Evolutionary conservation across 2,797 vertebrate species (phyloP).

Genomic region (Darevskia mixta): DNA sequence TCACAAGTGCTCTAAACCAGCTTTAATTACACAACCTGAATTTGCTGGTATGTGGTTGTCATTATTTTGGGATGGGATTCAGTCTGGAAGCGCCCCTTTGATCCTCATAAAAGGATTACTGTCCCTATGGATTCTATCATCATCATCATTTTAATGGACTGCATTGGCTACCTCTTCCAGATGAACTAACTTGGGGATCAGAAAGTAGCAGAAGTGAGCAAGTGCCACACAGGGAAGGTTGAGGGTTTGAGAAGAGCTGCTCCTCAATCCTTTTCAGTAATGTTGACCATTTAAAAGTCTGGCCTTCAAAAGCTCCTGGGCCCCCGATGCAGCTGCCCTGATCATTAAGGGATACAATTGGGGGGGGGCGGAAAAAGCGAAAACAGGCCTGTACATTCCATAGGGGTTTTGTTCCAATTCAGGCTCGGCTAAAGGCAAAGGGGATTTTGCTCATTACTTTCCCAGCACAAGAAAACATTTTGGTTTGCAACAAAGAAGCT

Average conservation of each 20-base stretch:
- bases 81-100: background rate
- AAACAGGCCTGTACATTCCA: constrained; percentile 40
- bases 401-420: constrained; percentile 44
- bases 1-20: no score
- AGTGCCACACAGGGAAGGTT: background rate
- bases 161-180: background rate
- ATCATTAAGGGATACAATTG: constrained; percentile 46
- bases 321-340: constrained; percentile 39
- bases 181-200: background rate
- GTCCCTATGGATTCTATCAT: background rate
- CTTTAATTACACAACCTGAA: no score
- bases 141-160: no score
- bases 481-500: background rate
- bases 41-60: no score
- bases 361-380: background rate
- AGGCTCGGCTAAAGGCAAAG: background rate
- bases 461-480: background rate
- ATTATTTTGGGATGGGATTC: no score
- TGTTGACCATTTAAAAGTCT: constrained; percentile 22
- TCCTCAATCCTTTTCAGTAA: constrained; percentile 21
- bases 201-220: constrained; percentile 21
- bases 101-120: background rate
- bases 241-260: background rate
- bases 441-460: background rate
- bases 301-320: constrained; percentile 32